phyloP scores from a whole-genome alignment of 2,797 vertebrate species.

The Oryzias sinensis region DNA sequence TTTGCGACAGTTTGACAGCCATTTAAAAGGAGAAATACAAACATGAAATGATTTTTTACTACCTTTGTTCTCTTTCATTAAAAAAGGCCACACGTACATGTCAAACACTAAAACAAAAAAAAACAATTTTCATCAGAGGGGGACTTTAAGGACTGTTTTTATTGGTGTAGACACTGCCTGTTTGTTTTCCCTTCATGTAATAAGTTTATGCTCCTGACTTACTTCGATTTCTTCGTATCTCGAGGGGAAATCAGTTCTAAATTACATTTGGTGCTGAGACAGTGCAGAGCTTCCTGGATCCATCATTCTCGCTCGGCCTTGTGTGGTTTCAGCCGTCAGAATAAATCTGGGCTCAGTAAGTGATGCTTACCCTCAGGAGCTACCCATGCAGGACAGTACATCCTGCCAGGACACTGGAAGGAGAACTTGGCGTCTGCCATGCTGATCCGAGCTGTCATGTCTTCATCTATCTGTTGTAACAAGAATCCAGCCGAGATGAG shows the following conservation, averaged over 20 bases:
- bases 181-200: slow-evolving; percentile 39
- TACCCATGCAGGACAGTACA: slow-evolving; percentile 97
- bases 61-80: too few relatives aligned
- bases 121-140: too few relatives aligned
- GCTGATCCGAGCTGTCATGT: slow-evolving; percentile 97
- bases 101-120: too few relatives aligned
- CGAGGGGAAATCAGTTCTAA: slow-evolving; percentile 34
- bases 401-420: slow-evolving; percentile 96
- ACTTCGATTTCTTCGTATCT: slow-evolving; percentile 36
- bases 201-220: slow-evolving; percentile 41
- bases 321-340: slow-evolving; percentile 53
- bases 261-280: slow-evolving; percentile 48
- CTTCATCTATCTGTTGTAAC: slow-evolving; percentile 89
- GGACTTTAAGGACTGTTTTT: background rate
- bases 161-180: slow-evolving; percentile 15
- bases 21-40: too few relatives aligned
- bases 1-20: too few relatives aligned
- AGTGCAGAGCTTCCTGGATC: slow-evolving; percentile 30
- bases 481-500: slow-evolving; percentile 13
- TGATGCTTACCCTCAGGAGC: slow-evolving; percentile 90
- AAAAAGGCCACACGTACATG: too few relatives aligned
- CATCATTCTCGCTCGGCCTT: slow-evolving; percentile 37
- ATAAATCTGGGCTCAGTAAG: slow-evolving; percentile 41
- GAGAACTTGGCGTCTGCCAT: slow-evolving; percentile 98
- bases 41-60: too few relatives aligned